Evolutionary conservation across 2,888 invertebrate species (phyloP).

Genomic region (Actias luna): DNA sequence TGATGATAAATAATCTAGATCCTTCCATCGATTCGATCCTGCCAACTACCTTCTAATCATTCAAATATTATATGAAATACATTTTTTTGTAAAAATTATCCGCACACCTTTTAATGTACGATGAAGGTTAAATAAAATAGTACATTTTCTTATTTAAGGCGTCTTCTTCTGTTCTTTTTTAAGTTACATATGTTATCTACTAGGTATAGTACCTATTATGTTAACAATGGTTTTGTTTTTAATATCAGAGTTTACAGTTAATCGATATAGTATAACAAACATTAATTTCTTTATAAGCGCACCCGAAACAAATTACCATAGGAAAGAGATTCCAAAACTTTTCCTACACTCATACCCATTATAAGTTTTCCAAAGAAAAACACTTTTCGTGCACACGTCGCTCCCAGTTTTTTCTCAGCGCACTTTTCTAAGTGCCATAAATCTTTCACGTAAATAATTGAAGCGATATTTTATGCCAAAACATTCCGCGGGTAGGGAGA

Average conservation of each 20-base stretch:
- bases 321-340: constrained; percentile 78
- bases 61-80: too few species aligned
- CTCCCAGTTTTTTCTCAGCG: constrained; percentile 78
- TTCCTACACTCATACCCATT: constrained; percentile 79
- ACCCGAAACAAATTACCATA: constrained; percentile 81
- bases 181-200: too few species aligned
- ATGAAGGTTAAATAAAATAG: not conserved
- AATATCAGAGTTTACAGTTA: not conserved
- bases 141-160: not conserved
- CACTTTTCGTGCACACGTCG: constrained; percentile 81
- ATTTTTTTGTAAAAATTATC: too few species aligned
- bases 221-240: not conserved
- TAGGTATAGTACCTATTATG: not conserved
- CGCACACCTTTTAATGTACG: too few species aligned
- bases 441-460: constrained; percentile 83
- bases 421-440: constrained; percentile 81
- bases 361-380: constrained; percentile 80
- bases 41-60: too few species aligned
- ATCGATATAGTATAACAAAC: constrained; percentile 11
- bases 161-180: not conserved
- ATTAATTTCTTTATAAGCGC: constrained; percentile 71
- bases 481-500: constrained; percentile 77
- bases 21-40: too few species aligned
- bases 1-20: too few species aligned
- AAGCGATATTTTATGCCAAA: constrained; percentile 83